Conservation (phyloP, 2,888 invertebrate genomes). For the Acleris cristana region DNA sequence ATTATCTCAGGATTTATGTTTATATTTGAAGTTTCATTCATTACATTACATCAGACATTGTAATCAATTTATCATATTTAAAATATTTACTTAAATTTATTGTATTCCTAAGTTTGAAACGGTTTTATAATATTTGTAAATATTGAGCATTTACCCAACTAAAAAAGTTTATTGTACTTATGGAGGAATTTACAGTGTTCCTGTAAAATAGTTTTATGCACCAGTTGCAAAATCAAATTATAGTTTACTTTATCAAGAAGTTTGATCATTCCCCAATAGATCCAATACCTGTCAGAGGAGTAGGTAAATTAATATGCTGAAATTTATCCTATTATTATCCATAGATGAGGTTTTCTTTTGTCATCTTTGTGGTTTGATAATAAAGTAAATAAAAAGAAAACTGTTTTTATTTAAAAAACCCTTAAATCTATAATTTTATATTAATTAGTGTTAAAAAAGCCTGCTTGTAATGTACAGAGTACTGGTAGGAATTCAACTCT, state of each 20-base stretch:
- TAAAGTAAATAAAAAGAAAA: constrained; percentile 75
- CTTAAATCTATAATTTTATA: not conserved
- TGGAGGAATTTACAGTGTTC: not conserved
- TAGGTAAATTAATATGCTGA: constrained; percentile 11
- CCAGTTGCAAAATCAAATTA: constrained; percentile 1
- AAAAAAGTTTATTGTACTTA: not conserved
- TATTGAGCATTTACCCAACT: not conserved
- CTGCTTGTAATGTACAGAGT: too few species aligned
- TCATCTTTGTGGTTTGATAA: constrained; percentile 79
- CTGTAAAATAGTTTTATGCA: not conserved
- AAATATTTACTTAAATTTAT: not conserved
- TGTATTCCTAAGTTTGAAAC: not conserved
- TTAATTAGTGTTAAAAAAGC: not conserved
- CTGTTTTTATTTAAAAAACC: constrained; percentile 31
- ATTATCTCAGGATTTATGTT: not conserved
- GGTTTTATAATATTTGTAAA: not conserved
- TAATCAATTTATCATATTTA: not conserved
- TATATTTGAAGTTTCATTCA: not conserved
- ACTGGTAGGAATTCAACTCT: too few species aligned
- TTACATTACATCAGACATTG: not conserved
- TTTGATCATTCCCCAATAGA: constrained; percentile 3
- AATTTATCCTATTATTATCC: constrained; percentile 51
- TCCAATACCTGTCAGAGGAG: constrained; percentile 17
- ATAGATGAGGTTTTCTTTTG: constrained; percentile 80
- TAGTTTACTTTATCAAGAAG: constrained; percentile 2